These are phyloP conservation scores for Simalia tracyae DNA, from an alignment of 2,797 vertebrate species.

Conservation along the genomic window DNA sequence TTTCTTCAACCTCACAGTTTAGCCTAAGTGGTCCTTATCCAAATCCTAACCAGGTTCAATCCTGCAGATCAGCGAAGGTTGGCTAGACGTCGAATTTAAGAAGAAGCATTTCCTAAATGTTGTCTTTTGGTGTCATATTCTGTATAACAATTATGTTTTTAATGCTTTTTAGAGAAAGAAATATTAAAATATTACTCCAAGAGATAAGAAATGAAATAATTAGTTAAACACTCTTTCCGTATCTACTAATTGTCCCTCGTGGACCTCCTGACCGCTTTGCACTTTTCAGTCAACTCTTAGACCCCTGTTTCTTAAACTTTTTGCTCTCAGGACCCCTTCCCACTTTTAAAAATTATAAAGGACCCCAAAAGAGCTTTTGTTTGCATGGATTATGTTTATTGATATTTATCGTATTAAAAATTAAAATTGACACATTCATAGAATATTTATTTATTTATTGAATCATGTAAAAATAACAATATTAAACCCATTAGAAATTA, in stretches of 20 bases:
- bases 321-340: not conserved
- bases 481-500: not conserved
- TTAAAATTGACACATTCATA: not conserved
- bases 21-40: not conserved
- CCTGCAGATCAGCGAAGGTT: not conserved
- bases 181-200: conserved; percentile 1
- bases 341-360: not conserved
- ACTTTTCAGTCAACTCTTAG: not conserved
- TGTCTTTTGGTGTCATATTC: not conserved
- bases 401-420: not conserved
- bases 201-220: not conserved
- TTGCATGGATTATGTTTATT: not conserved
- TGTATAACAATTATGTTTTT: not conserved
- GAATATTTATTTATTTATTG: not conserved
- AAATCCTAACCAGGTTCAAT: not conserved
- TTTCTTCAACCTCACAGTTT: not conserved
- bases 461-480: not conserved
- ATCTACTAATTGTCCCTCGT: not conserved
- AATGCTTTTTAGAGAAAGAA: not conserved
- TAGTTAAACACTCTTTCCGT: not conserved
- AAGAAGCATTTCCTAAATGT: not conserved
- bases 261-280: not conserved
- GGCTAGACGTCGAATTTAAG: not conserved
- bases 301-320: not conserved
- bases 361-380: not conserved